phyloP scores from a whole-genome alignment of 2,113 vertebrate species.

The Deroptyus accipitrinus region DNA sequence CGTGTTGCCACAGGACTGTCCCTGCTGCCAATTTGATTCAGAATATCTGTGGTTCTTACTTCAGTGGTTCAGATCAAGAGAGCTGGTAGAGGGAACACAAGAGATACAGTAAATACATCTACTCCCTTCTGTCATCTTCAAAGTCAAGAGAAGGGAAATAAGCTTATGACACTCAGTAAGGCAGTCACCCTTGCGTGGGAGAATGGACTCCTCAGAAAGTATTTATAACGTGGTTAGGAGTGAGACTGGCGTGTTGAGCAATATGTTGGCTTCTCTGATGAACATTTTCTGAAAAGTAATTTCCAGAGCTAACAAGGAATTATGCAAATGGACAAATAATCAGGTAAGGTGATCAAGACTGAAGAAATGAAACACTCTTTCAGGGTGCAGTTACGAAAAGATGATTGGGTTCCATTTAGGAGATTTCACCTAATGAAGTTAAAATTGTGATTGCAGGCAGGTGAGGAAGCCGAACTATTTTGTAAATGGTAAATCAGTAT shows the following conservation, averaged over 20 bases:
- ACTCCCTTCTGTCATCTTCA: neutral
- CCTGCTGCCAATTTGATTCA: neutral
- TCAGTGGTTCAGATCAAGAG: neutral
- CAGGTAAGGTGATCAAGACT: neutral
- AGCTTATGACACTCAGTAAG: fast-evolving
- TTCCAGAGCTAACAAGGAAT: neutral
- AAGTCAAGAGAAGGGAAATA: neutral
- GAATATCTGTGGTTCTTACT: neutral
- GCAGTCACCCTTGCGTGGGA: neutral
- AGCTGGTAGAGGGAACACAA: neutral
- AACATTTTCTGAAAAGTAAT: neutral
- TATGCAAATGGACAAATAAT: constrained; percentile 36
- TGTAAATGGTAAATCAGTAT: neutral
- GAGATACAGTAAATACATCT: neutral
- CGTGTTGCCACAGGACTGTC: fast-evolving
- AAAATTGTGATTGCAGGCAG: neutral
- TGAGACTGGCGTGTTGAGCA: fast-evolving
- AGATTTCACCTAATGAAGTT: neutral
- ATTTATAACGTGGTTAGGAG: neutral
- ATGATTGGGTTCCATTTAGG: neutral
- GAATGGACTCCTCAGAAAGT: neutral
- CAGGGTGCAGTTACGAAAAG: neutral
- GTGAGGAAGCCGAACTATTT: neutral
- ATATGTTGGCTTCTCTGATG: neutral
- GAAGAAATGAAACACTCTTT: neutral